Evolutionary conservation across 2,797 vertebrate species (phyloP), one percentile per base, ranked within the genome.

Genomic region (Enteromius anoplus): DNA sequence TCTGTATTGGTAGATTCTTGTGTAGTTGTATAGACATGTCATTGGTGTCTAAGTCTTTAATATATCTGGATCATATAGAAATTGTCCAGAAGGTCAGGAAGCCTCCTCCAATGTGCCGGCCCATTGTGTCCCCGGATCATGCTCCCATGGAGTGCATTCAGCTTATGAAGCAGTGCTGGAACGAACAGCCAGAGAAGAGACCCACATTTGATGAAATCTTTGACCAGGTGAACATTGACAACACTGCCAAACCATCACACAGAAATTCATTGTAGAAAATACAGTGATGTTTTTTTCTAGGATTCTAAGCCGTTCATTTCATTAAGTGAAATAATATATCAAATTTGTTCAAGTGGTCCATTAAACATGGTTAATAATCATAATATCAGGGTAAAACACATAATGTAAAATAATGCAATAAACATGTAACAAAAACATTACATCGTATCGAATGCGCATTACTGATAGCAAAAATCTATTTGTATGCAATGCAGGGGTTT

Each of bases 121-220:
- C 97, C 0, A 89, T 90, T 19, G 90, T 98, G 86, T 91, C 94
- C 60, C 91, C 92, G 0, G 96, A 98, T 83, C 89, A 91, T 0
- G 95, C 96, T 15, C 96, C 96, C 0, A 26, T 94, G 60, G 96
- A 96, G 78, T 98, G 96, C 71, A 95, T 98, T 85, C 95, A 96
- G 86, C 89, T 98, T 62, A 97, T 98, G 96, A 97, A 96, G 71
- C 95, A 96, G 19, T 96, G 96, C 90, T 98, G 97, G 97, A 94
- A 91, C 15, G 96, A 98, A 88, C 91, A 92, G 80, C 94, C 95
- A 0, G 96, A 97, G 7, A 92, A 94, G 66, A 92, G 95, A 32
- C 96, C 94, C 1, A 88, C 71, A 1, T 98, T 98, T 80, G 96
- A 98, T 0, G 94, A 97, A 83, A 94, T 98, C 82, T 97, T 97